phyloP scores from a whole-genome alignment of 2,113 vertebrate genomes.

The Suricata suricatta region DNA sequence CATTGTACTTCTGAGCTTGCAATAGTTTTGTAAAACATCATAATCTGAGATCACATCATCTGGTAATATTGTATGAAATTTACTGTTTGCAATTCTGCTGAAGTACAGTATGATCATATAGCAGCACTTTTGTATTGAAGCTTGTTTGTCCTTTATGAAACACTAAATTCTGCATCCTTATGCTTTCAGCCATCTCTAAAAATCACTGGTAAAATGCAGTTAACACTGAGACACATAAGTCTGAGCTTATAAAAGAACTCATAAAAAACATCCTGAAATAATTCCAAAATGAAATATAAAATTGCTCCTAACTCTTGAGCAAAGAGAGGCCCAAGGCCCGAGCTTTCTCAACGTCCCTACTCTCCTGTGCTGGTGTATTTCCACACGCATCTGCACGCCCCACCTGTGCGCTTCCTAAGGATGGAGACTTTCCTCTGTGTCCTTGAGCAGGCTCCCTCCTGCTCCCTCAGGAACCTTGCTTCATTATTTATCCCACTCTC shows the following conservation, averaged over 20 bases:
- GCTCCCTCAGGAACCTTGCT: background rate
- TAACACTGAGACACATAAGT: background rate
- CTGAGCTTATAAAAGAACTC: constrained; percentile 9
- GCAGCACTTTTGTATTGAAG: background rate
- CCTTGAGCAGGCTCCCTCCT: background rate
- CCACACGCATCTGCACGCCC: accelerated
- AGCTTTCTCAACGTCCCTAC: background rate
- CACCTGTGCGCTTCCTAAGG: accelerated
- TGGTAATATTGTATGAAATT: background rate
- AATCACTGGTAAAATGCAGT: constrained; percentile 22
- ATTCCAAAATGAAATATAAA: constrained; percentile 9
- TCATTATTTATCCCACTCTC: background rate
- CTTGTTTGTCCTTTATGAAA: constrained; percentile 44
- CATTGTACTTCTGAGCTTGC: background rate
- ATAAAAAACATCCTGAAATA: background rate
- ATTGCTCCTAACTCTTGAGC: background rate
- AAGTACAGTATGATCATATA: background rate
- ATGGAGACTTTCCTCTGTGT: background rate
- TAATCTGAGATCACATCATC: background rate
- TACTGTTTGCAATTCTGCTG: constrained; percentile 29
- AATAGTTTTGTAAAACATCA: background rate
- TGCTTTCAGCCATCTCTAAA: background rate
- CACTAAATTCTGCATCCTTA: constrained; percentile 58
- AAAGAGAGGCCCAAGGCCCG: background rate
- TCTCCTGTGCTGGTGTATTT: background rate